phyloP scores from a whole-genome alignment of 2,797 vertebrate genomes.

The Rhynchotus rufescens region DNA sequence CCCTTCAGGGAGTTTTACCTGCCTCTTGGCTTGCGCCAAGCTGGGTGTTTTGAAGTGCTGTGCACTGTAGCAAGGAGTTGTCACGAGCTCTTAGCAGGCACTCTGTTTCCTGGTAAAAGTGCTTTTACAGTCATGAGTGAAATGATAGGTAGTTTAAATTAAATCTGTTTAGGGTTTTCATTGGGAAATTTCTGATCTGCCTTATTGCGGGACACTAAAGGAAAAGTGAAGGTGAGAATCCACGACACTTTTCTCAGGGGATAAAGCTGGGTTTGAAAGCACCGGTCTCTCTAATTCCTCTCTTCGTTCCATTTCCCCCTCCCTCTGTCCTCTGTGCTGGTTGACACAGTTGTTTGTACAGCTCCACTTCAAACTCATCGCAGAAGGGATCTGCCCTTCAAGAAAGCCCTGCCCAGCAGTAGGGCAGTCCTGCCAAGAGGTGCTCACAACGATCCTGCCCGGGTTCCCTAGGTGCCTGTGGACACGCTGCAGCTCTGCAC shows the following conservation, averaged over 20 bases:
- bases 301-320: background rate
- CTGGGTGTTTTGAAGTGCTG: background rate
- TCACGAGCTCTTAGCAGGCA: background rate
- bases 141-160: constrained; percentile 57
- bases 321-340: background rate
- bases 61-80: background rate
- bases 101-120: background rate
- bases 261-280: too few relatives aligned
- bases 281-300: background rate
- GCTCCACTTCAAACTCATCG: background rate
- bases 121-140: constrained; percentile 32
- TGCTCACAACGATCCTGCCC: too few relatives aligned
- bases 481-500: background rate
- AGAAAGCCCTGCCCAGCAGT: too few relatives aligned
- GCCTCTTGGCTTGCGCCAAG: background rate
- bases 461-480: too few relatives aligned
- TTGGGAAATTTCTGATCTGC: background rate
- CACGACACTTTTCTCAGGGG: too few relatives aligned
- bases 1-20: background rate
- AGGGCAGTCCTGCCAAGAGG: background rate
- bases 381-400: background rate
- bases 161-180: constrained; percentile 37
- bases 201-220: background rate
- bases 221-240: background rate
- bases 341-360: background rate